phyloP scores from a whole-genome alignment of 1,140 invertebrate genomes.

The Diorhabda carinulata region DNA sequence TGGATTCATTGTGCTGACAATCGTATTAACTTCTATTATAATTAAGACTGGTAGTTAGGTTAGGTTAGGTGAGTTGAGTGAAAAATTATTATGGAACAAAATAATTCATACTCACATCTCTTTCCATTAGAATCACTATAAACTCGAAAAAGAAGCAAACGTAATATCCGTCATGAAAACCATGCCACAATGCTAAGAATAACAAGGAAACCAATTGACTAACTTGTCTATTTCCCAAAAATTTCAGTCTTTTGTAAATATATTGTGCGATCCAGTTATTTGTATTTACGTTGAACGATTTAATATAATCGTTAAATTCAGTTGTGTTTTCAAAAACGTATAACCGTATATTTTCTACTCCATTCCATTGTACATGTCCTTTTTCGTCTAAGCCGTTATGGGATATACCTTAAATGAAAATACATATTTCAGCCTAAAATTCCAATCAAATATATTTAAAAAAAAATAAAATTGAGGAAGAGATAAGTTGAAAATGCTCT shows the following conservation, averaged over 20 bases:
- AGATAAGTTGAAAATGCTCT: too few species aligned
- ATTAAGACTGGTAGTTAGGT: not conserved
- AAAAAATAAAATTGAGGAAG: too few species aligned
- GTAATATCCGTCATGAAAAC: slow-evolving; percentile 87
- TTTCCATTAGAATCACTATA: slow-evolving; percentile 80
- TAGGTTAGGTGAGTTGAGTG: not conserved
- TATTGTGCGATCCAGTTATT: slow-evolving; percentile 90
- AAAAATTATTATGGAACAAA: not conserved
- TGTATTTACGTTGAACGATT: slow-evolving; percentile 90
- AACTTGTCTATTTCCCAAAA: slow-evolving; percentile 78
- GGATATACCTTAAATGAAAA: slow-evolving; percentile 61
- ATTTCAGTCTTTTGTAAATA: slow-evolving; percentile 87
- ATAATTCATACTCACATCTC: slow-evolving; percentile 63
- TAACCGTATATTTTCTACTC: slow-evolving; percentile 80
- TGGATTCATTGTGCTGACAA: not conserved
- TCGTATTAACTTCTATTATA: not conserved
- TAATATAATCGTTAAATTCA: slow-evolving; percentile 79
- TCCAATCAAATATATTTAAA: too few species aligned
- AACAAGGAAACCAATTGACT: slow-evolving; percentile 77
- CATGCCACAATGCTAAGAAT: slow-evolving; percentile 93
- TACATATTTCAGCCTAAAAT: slow-evolving; percentile 5
- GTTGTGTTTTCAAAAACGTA: slow-evolving; percentile 71
- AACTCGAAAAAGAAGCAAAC: slow-evolving; percentile 90
- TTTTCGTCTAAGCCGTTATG: slow-evolving; percentile 71
- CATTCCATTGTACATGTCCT: slow-evolving; percentile 70